phyloP scores from a whole-genome alignment of 2,888 invertebrate species.

The Pelosia muscerda region DNA sequence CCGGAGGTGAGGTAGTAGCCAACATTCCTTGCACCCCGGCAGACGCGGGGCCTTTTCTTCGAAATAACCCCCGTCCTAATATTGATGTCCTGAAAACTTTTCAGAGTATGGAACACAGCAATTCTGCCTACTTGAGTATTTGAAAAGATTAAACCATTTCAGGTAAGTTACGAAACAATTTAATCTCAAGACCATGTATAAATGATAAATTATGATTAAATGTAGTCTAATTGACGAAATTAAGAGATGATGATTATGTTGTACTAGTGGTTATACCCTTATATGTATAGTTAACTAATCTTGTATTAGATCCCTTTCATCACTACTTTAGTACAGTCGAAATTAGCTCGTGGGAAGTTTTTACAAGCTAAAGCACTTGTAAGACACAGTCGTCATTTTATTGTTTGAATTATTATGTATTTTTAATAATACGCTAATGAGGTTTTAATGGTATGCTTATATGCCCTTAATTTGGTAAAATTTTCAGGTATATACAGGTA shows the following conservation, averaged over 20 bases:
- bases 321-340: background rate
- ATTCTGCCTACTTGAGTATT: too few species aligned
- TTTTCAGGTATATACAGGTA: background rate
- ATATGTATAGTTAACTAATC: constrained; percentile 6
- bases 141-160: background rate
- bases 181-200: background rate
- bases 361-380: constrained; percentile 22
- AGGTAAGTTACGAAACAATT: background rate
- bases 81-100: too few species aligned
- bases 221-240: background rate
- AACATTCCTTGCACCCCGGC: too few species aligned
- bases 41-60: too few species aligned
- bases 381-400: constrained; percentile 40
- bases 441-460: constrained; percentile 11
- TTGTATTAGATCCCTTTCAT: background rate
- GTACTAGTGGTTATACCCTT: constrained; percentile 5
- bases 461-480: background rate
- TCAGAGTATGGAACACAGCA: too few species aligned
- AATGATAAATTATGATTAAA: background rate
- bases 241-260: background rate
- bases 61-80: too few species aligned
- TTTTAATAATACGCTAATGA: constrained; percentile 13
- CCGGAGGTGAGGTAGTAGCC: too few species aligned
- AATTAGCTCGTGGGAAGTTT: constrained; percentile 14
- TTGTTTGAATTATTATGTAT: constrained; percentile 6